Evolutionary conservation across 1,140 invertebrate genomes (phyloP), one percentile per base, ranked within the genome.

Genomic region (Chelonus insularis): DNA sequence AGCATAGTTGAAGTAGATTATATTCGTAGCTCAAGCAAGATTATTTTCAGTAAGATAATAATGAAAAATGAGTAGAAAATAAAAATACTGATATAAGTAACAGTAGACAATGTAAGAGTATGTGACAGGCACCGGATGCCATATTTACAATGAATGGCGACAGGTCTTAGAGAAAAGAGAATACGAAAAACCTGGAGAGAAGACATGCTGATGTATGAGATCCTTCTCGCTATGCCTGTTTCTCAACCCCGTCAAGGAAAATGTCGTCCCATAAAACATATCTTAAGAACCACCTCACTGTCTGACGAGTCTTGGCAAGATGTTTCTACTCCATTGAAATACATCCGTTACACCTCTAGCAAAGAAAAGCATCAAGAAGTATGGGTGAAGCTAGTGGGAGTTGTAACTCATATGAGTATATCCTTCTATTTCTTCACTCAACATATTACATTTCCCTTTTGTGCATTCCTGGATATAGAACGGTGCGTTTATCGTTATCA

Each of bases 201-300:
- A 47, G 39, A 56, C 45, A 59, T 63, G 11, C 50, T 63, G 62
- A 63, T 63, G 62, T 59, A 63, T 63, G 62, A 63, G 62, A 51
- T 57, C 7, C 50, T 55, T 47, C 50, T 39, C 50, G 41, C 50
- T 59, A 34, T 20, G 70, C 66, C 64, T 70, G 68, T 65, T 72
- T 72, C 71, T 68, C 39, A 51, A 63, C 57, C 57, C 57, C 67
- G 72, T 75, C 74, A 72, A 54, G 66, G 72, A 70, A 78, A 76
- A 78, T 70, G 75, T 72, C 72, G 65, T 63, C 66, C 66, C 73
- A 77, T 80, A 78, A 78, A 78, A 76, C 75, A 78, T 79, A 78
- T 77, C 75, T 77, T 63, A 16, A 69, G 66, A 67, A 67, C 62
- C 71, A 69, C 67, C 72, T 70, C 72, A 68, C 62, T 67, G 39